A percentile compares a stretch with the other conserved stretches of the same genome.
Conservation (phyloP, 2,888 invertebrate species). For the Ophion obscuratus region DNA sequence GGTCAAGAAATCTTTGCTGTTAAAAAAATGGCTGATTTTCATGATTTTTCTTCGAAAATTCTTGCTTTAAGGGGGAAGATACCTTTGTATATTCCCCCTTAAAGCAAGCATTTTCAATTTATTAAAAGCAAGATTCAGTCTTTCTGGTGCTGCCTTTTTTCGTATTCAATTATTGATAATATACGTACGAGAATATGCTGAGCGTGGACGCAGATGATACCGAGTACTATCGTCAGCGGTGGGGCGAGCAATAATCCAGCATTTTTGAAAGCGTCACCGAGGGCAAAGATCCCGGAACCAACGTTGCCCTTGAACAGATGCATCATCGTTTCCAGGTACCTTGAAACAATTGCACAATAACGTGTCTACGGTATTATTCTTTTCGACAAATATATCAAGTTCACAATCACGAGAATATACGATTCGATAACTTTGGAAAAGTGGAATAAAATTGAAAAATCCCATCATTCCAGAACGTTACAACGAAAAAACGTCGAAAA, state of each 20-base stretch:
- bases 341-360: constrained; percentile 79
- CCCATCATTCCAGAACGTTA: background rate
- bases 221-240: constrained; percentile 91
- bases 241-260: constrained; percentile 95
- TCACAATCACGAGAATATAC: no score
- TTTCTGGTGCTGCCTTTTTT: no score
- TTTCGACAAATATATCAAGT: no score
- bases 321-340: constrained; percentile 94
- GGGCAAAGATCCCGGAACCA: constrained; percentile 97
- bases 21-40: no score
- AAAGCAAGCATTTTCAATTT: background rate
- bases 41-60: no score
- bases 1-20: no score
- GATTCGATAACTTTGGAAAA: no score
- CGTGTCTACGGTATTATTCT: no score
- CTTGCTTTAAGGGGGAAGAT: no score
- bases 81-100: no score
- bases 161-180: constrained; percentile 7
- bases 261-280: constrained; percentile 97
- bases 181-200: constrained; percentile 94
- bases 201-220: constrained; percentile 94
- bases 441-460: no score
- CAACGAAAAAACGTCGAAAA: background rate
- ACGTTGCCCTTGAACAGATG: constrained; percentile 98
- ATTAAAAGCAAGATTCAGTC: no score